Base-by-base conservation (phyloP, 2,113 vertebrate species). In the Glaucidium brasilianum region DNA sequence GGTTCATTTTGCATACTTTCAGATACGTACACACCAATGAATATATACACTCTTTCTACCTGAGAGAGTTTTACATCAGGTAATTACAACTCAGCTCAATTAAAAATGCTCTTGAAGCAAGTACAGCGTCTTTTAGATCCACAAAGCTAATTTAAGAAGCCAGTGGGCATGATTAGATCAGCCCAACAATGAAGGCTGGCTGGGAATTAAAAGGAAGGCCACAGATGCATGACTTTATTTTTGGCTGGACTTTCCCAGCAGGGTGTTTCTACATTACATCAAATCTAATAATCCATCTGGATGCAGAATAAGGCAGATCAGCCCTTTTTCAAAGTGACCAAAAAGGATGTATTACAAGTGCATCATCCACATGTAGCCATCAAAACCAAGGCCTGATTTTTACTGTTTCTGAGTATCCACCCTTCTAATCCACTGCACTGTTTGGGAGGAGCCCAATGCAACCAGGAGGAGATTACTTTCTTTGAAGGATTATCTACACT, bases 51-150 rank as follows among this genome's bases (percentile, higher is more conserved):
- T 84, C 69, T 90, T 78, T 80, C 67, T 85, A 88, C 90, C 67
- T 62, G 43, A 87, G 66, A 90, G 59, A 73, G 35, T 35, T 95
- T 96, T 96, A 87, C 85, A 69, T 78, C 63, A 78, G 35, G 49
- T 95, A 97, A 96, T 97, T 97, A 94, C 55, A 95, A 83, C 41
- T 94, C 75, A 95, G 75, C 67, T 81, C 85, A 84, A 83, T 78
- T 92, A 73, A 96, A 96, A 93, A 84, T 5, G 8, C 22, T 96
- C 77, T 91, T 37, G 10, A 92, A 96, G 93, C 30, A 81, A 50
- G 56, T 67, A 87, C 47, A 85, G 59, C 16, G 1, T 95, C 76
- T 78, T 93, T 64, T 34, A 87, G 58, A 91, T 84, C n/a, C 83
- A 73, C 35, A 11, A 93, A 95, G 73, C 45, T 84, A 92, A 87